phyloP scores from a whole-genome alignment of 1,140 invertebrate species.

The Euschistus heros region DNA sequence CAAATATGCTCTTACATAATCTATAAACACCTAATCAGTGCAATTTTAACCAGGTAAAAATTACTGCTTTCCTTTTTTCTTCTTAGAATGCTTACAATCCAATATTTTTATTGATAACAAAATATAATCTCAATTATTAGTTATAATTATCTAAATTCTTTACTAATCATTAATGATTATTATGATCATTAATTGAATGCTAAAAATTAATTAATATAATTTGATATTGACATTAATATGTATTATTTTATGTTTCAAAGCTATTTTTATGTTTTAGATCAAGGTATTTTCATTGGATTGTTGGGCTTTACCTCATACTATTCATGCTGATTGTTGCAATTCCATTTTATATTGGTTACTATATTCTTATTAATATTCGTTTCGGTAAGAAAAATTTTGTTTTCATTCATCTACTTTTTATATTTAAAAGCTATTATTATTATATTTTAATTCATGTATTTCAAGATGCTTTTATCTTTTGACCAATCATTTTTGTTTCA shows the following conservation, averaged over 20 bases:
- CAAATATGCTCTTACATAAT: no score
- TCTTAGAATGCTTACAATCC: no score
- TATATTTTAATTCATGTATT: not conserved
- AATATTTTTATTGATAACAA: no score
- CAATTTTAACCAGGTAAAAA: no score
- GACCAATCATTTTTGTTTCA: not conserved
- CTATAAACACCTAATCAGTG: no score
- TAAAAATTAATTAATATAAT: no score
- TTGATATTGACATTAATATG: no score
- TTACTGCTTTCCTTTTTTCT: no score
- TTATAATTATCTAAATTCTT: no score
- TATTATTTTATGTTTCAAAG: constrained; percentile 27
- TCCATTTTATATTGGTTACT: constrained; percentile 96
- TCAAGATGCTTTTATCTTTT: not conserved
- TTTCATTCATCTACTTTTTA: not conserved
- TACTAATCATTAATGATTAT: no score
- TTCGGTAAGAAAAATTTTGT: constrained; percentile 54
- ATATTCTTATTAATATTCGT: constrained; percentile 80
- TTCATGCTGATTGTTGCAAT: constrained; percentile 93
- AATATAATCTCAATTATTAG: no score
- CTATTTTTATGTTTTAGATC: constrained; percentile 53
- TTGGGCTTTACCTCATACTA: constrained; percentile 81
- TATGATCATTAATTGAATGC: no score
- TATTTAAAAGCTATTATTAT: not conserved
- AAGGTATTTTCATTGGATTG: constrained; percentile 91